These are phyloP conservation scores for Rousettus madagascariensis DNA, from an alignment of 2,797 vertebrate genomes.

Conservation along the genomic window DNA sequence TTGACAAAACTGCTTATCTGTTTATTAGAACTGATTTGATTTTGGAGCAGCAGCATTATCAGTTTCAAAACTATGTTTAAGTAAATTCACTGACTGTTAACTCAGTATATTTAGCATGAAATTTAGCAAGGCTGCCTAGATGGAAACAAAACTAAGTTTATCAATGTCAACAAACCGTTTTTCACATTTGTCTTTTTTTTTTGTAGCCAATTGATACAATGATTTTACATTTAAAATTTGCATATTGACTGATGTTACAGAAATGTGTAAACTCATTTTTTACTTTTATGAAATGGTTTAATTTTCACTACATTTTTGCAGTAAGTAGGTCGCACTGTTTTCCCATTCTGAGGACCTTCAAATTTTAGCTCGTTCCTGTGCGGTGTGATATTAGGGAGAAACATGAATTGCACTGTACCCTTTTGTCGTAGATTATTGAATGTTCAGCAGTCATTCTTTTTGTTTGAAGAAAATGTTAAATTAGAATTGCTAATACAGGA, in stretches of 20 bases:
- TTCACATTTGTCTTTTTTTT: background rate
- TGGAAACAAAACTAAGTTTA: background rate
- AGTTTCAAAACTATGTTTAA: background rate
- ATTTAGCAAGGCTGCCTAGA: background rate
- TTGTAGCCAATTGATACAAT: background rate
- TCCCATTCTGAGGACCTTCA: background rate
- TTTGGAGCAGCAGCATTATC: background rate
- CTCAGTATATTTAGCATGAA: background rate
- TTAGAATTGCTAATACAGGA: conserved; percentile 9
- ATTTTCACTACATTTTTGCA: background rate
- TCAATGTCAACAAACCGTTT: background rate
- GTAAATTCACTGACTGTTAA: background rate
- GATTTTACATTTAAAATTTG: background rate
- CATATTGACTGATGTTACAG: background rate
- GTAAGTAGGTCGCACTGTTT: background rate
- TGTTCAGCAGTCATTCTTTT: background rate
- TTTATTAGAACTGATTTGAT: background rate
- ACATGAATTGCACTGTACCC: background rate
- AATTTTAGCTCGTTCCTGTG: background rate
- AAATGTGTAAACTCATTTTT: background rate
- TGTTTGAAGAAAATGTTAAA: conserved; percentile 15
- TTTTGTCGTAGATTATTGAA: background rate
- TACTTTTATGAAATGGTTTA: background rate
- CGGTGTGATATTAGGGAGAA: background rate
- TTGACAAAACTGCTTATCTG: background rate